Evolutionary conservation across 2,797 vertebrate species (phyloP), one percentile per base, ranked within the genome.

Genomic region (Acipenser ruthenus): DNA sequence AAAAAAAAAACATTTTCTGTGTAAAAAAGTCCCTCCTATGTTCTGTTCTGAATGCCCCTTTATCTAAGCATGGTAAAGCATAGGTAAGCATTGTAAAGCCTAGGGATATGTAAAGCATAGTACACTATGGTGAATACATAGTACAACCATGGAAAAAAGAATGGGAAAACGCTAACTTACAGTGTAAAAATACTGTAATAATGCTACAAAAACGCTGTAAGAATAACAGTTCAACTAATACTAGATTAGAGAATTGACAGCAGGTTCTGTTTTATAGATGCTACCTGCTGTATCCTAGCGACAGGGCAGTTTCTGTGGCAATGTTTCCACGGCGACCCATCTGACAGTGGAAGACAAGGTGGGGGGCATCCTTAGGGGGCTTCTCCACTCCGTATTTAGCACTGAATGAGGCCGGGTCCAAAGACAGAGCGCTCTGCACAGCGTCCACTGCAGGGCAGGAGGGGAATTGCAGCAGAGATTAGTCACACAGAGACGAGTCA

Each of bases 321-420:
- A 6, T 12, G 9, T 0, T 70, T 4, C 88, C 91, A 68, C 91
- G 79, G 6, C 5, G 77, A 53, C 93, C 92, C 63, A 88, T 15
- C 58, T 88, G 88, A 73, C 93, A 93, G 75, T 93, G 84, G 78
- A 95, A 92, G 69, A 93, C 71, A 56, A 94, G 68, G 50, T 89
- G 78, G 10, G 81, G 67, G 0, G 84, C 74, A 0, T 88, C 82
- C 9, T 74, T 12, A 0, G 63, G 10, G 2, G 91, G 90, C 69
- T 91, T 92, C 1, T 68, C 63, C n/a, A 85, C 75, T 1, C 87
- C 83, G 49, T 83, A 93, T 60, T 83, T 83, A 6, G 77, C 68
- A 73, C 84, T 77, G 70, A 94, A 93, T 5, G 79, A 80, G 50
- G 83, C 81, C 7, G 88, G 73, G 7, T 81, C 81, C 84, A 91